phyloP scores from a whole-genome alignment of 2,888 invertebrate species.

The Halocaridina rubra region DNA sequence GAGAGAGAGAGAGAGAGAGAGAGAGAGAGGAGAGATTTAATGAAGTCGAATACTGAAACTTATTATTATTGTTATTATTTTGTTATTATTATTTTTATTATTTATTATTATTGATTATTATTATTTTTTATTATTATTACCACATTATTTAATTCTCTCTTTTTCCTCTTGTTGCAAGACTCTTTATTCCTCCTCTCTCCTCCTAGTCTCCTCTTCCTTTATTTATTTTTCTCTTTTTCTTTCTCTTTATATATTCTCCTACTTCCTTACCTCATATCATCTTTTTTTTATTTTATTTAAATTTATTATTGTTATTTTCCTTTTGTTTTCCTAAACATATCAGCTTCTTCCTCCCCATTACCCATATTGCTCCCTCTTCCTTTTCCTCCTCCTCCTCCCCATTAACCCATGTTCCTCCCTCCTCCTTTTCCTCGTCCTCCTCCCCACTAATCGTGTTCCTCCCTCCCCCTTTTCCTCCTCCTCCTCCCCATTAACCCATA shows the following conservation, averaged over 20 bases:
- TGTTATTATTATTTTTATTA: too few relatives aligned
- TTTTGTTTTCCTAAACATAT: background rate
- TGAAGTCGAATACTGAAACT: too few relatives aligned
- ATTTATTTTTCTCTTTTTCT: background rate
- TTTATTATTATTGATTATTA: too few relatives aligned
- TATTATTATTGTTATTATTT: too few relatives aligned
- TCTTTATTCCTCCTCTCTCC: background rate
- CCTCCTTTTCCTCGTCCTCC: background rate
- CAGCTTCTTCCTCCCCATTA: background rate
- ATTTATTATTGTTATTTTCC: too few relatives aligned
- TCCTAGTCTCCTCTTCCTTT: background rate
- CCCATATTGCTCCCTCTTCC: too few relatives aligned
- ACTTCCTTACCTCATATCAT: background rate
- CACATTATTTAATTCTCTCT: too few relatives aligned
- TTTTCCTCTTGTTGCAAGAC: too few relatives aligned
- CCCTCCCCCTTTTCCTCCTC: background rate
- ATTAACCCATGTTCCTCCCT: too few relatives aligned
- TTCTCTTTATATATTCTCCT: background rate
- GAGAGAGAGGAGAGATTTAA: too few relatives aligned
- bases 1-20: too few relatives aligned
- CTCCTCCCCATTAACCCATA: background rate
- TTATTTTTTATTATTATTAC: too few relatives aligned
- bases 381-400: background rate
- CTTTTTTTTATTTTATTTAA: background rate
- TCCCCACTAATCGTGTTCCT: background rate